Percentiles rank a stretch among this genome's conserved stretches.
Conservation (phyloP, 2,113 vertebrate genomes). For the Macrotis lagotis region DNA sequence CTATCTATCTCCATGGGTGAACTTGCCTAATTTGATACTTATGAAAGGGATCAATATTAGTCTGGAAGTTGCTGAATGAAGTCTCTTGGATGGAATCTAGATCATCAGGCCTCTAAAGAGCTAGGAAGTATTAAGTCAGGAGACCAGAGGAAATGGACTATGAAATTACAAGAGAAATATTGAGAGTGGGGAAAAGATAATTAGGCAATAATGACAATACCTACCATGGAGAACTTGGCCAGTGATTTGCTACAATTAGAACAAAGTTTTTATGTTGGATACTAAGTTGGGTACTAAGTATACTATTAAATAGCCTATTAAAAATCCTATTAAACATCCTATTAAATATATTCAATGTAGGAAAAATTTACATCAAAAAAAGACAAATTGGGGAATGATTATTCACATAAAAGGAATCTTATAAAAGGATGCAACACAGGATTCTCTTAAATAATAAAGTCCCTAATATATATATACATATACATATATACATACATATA, state of each 20-base stretch:
- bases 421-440: slow-evolving; percentile 7
- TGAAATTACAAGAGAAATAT: background rate
- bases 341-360: background rate
- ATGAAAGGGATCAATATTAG: background rate
- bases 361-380: background rate
- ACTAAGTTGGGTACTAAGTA: no score
- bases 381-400: background rate
- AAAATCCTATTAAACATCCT: no score
- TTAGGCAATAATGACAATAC: background rate
- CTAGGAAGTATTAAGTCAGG: background rate
- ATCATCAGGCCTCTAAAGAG: background rate
- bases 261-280: background rate
- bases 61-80: background rate
- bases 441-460: background rate
- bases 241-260: background rate
- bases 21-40: background rate
- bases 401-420: background rate
- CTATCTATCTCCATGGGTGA: background rate
- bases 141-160: background rate
- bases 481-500: no score
- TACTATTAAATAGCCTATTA: no score
- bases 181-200: background rate
- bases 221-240: background rate
- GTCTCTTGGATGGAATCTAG: background rate
- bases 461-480: no score